Evolutionary conservation across 1,140 invertebrate species (phyloP).

Genomic region (Orchestia grillus): DNA sequence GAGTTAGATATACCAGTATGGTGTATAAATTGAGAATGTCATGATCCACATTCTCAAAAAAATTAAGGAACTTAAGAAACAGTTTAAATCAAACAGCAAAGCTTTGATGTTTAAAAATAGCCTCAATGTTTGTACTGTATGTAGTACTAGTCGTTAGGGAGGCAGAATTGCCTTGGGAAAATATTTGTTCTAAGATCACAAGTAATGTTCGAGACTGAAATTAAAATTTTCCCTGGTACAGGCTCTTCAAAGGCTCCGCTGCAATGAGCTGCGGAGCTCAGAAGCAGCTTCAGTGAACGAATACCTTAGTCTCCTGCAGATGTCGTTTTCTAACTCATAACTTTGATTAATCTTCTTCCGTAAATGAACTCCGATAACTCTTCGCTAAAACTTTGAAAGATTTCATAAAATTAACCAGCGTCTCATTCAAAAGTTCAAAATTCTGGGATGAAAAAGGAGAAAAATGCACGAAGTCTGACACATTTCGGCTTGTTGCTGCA

Average conservation of each 20-base stretch:
- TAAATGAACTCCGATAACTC: conserved; percentile 42
- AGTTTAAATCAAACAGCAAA: too few relatives aligned
- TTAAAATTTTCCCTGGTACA: neutral
- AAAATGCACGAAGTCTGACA: neutral
- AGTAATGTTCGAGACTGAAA: neutral
- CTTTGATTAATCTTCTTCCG: conserved; percentile 45
- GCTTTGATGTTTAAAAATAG: neutral
- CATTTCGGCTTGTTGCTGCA: neutral
- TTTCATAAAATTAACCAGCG: neutral
- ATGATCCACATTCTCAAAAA: too few relatives aligned
- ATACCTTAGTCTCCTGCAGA: neutral
- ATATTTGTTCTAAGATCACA: neutral
- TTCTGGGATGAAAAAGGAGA: neutral
- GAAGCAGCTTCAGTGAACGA: neutral
- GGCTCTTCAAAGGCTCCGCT: neutral
- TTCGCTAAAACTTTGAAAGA: conserved; percentile 27
- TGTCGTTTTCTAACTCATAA: conserved; percentile 37
- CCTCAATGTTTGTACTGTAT: neutral
- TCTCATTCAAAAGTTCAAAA: neutral
- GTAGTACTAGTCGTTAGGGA: neutral
- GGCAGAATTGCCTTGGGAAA: neutral
- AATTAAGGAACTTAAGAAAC: too few relatives aligned
- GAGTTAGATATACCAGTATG: too few relatives aligned
- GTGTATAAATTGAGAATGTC: too few relatives aligned
- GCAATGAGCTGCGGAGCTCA: neutral